Base-by-base conservation (phyloP, 2,888 invertebrate species). In the Sussaba pulchella region DNA sequence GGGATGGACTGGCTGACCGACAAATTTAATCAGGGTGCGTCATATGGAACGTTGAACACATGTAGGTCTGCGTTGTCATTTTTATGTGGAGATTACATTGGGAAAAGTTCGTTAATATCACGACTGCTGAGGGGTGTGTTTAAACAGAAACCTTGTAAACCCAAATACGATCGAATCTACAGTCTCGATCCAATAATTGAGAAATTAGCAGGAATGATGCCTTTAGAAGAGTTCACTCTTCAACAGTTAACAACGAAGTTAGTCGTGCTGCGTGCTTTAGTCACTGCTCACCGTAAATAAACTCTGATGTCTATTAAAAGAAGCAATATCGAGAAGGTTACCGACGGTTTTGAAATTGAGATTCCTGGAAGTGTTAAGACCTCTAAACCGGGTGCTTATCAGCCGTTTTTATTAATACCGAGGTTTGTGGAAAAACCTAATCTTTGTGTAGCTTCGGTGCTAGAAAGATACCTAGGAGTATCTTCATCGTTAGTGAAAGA, bases 251-350 rank as follows among this genome's bases (percentile, higher is more conserved):
- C 81, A 1, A 50, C 36, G 0, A 81, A 82, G 10, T 17, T 82
- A 0, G 74, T 77, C 0, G 17, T 83, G 1, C n/a, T 83, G 6
- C 50, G 84, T 0, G 81, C 81, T 0, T 19, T 84, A n/a, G 73
- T 78, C 1, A 84, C 82, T 0, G 84, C 82, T 10, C 83, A 86
- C 14, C 66, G 82, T 17, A 67, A 63, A 21, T 82, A 84, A 47
- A 83, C 82, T 2, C 10, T 84, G 1, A 61, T 72, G 0, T 57
- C 69, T 0, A 85, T 85, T 1, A 76, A 66, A 14, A 39, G 83
- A 0, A 71, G 52, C 1, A 82, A 82, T 41, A 83, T 84, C 8
- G 39, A 8, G 14, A 61, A 36, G 6, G 41, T 21, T 1, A 6
- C n/a, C 1, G 12, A 66, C n/a, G 76, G 73, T 1, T 50, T 21